These are phyloP conservation scores for Seriola rivoliana DNA, from an alignment of 2,113 vertebrate genomes.

Conservation along the genomic window DNA sequence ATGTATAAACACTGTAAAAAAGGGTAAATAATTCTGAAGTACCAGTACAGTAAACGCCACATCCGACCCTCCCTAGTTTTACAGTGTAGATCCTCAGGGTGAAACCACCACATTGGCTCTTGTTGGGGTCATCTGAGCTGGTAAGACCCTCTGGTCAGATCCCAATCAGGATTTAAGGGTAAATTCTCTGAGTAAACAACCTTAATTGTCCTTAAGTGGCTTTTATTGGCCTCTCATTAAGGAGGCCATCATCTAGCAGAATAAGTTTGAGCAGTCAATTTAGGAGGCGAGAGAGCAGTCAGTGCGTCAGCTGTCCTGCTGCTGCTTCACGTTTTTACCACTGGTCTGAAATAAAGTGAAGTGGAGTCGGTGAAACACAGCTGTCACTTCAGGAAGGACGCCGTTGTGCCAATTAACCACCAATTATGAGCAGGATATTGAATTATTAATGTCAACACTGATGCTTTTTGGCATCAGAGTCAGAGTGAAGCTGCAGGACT, in stretches of 20 bases:
- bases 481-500: background rate
- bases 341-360: background rate
- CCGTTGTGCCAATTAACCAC: conserved; percentile 2
- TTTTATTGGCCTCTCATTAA: conserved; percentile 14
- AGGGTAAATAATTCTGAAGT: no score
- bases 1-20: no score
- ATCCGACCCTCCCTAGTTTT: no score
- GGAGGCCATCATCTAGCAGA: background rate
- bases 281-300: background rate
- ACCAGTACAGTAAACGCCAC: no score
- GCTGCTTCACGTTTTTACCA: background rate
- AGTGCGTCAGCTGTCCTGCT: background rate
- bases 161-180: background rate
- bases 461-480: conserved; percentile 7
- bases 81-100: no score
- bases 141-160: background rate
- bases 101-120: no score
- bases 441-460: conserved; percentile 19
- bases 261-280: background rate
- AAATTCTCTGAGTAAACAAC: conserved; percentile 11
- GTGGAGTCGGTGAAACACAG: background rate
- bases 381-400: background rate
- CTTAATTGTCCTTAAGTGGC: conserved; percentile 7
- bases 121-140: no score
- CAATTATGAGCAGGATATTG: conserved; percentile 34